A percentile compares a stretch with the other conserved stretches of the same genome.
phyloP scores from a whole-genome alignment of 2,113 vertebrate species.

The Salminus brasiliensis region DNA sequence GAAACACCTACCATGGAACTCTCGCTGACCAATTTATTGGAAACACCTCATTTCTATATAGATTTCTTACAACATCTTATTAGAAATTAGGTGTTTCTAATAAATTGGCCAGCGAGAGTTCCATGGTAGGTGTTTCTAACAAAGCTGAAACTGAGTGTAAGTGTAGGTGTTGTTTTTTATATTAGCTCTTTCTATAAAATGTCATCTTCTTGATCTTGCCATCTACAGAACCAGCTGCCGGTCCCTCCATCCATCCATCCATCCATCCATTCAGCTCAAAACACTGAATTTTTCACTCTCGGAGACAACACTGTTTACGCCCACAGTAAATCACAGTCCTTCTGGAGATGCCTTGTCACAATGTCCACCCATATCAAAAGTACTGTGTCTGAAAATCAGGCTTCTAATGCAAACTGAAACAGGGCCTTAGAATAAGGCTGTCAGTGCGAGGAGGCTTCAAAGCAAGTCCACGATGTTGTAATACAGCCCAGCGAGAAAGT shows the following conservation, averaged over 20 bases:
- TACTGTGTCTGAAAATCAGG: background rate
- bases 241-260: background rate
- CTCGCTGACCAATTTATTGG: too few relatives aligned
- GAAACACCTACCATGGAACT: too few relatives aligned
- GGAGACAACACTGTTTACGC: background rate
- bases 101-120: background rate
- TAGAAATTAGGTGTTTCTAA: too few relatives aligned
- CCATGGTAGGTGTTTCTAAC: too few relatives aligned
- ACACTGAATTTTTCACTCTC: background rate
- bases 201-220: background rate
- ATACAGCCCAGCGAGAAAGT: background rate
- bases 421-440: constrained; percentile 20
- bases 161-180: background rate
- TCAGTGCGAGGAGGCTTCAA: background rate
- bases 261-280: background rate
- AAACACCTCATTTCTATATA: too few relatives aligned
- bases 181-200: background rate
- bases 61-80: too few relatives aligned
- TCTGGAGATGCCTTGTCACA: background rate
- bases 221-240: background rate
- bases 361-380: background rate
- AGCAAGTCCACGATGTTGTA: background rate
- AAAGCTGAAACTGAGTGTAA: background rate
- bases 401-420: constrained; percentile 22
- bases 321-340: background rate